phyloP scores from a whole-genome alignment of 2,797 vertebrate genomes.

The Masticophis lateralis region DNA sequence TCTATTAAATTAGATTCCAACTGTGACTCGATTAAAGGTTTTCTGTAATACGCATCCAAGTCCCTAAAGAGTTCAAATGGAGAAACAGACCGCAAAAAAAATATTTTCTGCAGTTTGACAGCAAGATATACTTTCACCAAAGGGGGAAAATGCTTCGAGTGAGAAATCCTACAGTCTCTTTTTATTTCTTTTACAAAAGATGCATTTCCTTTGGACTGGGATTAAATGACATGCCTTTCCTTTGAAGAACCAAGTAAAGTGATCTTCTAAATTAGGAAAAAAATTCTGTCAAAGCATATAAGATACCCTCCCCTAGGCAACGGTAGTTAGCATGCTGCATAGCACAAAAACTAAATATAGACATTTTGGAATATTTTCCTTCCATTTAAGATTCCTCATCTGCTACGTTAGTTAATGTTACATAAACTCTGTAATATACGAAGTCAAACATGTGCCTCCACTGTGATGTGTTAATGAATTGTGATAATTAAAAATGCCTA shows the following conservation, averaged over 20 bases:
- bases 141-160: conserved; percentile 43
- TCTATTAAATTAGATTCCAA: conserved; percentile 69
- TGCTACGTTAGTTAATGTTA: conserved; percentile 67
- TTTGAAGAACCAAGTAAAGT: conserved; percentile 52
- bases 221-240: conserved; percentile 50
- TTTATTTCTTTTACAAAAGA: conserved; percentile 38
- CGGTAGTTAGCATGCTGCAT: conserved; percentile 57
- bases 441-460: conserved; percentile 64
- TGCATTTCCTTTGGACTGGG: conserved; percentile 43
- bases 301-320: conserved; percentile 57
- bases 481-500: conserved; percentile 65
- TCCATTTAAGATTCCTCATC: conserved; percentile 58
- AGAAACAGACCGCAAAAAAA: conserved; percentile 14
- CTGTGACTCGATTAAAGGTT: conserved; percentile 65
- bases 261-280: conserved; percentile 57
- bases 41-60: conserved; percentile 56
- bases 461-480: conserved; percentile 64
- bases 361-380: conserved; percentile 50
- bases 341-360: conserved; percentile 64
- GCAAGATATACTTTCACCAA: conserved; percentile 52
- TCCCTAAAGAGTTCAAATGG: conserved; percentile 37
- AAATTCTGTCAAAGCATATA: conserved; percentile 62
- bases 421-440: conserved; percentile 64
- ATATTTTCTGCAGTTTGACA: conserved; percentile 54
- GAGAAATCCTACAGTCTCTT: conserved; percentile 20